Percentiles rank a stretch among this genome's conserved stretches.
phyloP scores from a whole-genome alignment of 2,888 invertebrate genomes.

The Alentia gelatinosa region DNA sequence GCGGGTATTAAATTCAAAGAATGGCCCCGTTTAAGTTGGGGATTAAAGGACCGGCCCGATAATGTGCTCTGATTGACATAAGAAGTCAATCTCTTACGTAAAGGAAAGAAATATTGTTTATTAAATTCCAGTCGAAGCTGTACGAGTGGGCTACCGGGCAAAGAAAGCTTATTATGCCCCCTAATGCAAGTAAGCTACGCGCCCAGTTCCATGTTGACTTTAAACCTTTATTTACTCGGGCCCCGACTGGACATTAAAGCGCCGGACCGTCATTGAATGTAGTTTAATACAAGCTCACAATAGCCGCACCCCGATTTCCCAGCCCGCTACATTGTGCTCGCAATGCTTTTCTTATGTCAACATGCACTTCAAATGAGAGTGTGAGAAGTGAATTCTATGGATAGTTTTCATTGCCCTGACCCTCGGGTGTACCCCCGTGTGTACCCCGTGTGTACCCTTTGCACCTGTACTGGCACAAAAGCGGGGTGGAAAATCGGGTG shows the following conservation, averaged over 20 bases:
- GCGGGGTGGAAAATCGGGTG: not conserved
- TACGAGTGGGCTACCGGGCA: not conserved
- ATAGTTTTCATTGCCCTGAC: conserved; percentile 9
- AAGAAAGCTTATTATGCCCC: conserved; percentile 34
- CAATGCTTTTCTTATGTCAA: conserved; percentile 45
- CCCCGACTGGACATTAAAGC: conserved; percentile 1
- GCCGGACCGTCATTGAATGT: not conserved
- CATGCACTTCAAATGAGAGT: conserved; percentile 42
- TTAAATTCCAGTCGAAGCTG: conserved; percentile 21
- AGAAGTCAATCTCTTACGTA: conserved; percentile 50
- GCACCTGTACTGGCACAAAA: conserved; percentile 25
- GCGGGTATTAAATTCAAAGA: conserved; percentile 37
- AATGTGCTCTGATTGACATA: conserved; percentile 45
- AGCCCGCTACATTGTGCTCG: not conserved
- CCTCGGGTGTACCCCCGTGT: not conserved
- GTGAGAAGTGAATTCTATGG: conserved; percentile 35
- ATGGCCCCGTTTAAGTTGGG: not conserved
- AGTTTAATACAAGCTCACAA: conserved; percentile 39
- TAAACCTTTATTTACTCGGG: conserved; percentile 10
- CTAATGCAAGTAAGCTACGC: conserved; percentile 22
- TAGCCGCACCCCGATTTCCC: not conserved
- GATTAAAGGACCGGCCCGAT: conserved; percentile 23
- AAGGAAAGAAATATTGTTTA: conserved; percentile 47
- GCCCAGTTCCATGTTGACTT: conserved; percentile 19
- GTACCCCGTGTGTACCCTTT: not conserved